Base-by-base conservation (phyloP, 2,113 vertebrate species). In the Herpetotheres cachinnans region DNA sequence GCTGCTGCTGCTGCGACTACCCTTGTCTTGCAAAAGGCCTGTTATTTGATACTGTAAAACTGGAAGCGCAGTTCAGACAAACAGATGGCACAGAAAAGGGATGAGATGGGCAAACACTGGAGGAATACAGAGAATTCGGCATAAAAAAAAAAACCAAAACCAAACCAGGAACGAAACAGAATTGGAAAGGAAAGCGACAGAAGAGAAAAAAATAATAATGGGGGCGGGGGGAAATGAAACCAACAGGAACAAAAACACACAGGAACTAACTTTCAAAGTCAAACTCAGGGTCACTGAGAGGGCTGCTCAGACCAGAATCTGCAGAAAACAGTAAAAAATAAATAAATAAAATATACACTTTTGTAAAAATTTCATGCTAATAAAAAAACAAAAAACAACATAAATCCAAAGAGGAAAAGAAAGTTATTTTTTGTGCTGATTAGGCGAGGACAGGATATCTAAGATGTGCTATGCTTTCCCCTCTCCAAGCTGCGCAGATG, bases 201-300 rank as follows among this genome's bases (percentile, higher is more conserved):
- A 86, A 96, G 92, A 95, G 87, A 85, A 78, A 89, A 83, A 94
- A 94, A 38, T 66, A 77, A 82, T 63, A 84, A 93, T 82, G 96
- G 96, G 82, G 88, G 96, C 26, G 96, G 83, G 85, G 93, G 77
- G 77, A 97, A 97, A 94, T 94, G 96, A 97, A 98, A 98, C 98
- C 97, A 97, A 98, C 96, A 94, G 97, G 97, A 98, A 98, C 98
- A 97, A 98, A 98, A 98, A 99, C 98, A 98, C 97, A 98, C 97
- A 98, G 98, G 98, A 98, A 99, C 99, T 99, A 99, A 99, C 99
- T 99, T 99, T 99, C 99, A 98, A 98, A 99, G 98, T 99, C 98
- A 99, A 99, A 99, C 98, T 99, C 98, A 98, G 98, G 99, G 98
- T 99, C 99, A 98, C 99, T 99, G 98, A 99, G 98, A 98, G 99